Conservation (phyloP, 2,797 vertebrate species). For the Momotus momota region DNA sequence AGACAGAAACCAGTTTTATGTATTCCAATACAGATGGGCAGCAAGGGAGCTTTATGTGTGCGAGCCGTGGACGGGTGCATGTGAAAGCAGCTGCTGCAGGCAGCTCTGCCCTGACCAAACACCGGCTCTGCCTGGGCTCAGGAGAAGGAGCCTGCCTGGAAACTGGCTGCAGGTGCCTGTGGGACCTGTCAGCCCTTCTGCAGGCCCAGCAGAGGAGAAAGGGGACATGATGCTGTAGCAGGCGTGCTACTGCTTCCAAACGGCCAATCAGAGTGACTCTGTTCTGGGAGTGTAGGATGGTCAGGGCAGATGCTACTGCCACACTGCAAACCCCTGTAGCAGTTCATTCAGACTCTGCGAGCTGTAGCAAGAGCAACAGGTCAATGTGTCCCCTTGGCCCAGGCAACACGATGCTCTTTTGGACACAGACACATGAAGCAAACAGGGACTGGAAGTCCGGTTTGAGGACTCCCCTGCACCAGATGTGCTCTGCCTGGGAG, state of each 20-base stretch:
- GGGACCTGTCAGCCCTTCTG: not conserved
- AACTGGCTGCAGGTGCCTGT: fast-evolving
- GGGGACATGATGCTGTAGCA: fast-evolving
- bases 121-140: fast-evolving
- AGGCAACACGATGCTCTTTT: fast-evolving
- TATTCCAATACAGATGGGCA: not conserved
- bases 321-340: fast-evolving
- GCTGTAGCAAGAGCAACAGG: not conserved
- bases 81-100: not conserved
- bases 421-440: not conserved
- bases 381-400: fast-evolving
- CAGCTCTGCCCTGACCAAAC: not conserved
- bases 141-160: not conserved
- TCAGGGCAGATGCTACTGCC: not conserved
- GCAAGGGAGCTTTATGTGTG: not conserved
- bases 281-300: not conserved
- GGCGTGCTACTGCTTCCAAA: not conserved
- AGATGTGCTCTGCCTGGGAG: not conserved
- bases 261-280: fast-evolving
- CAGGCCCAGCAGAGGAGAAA: not conserved
- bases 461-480: not conserved
- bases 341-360: fast-evolving
- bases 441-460: fast-evolving
- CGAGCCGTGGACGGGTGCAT: fast-evolving
- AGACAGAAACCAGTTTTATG: not conserved